Base-by-base conservation (phyloP, 2,888 invertebrate species). In the Antheraea assamensis region DNA sequence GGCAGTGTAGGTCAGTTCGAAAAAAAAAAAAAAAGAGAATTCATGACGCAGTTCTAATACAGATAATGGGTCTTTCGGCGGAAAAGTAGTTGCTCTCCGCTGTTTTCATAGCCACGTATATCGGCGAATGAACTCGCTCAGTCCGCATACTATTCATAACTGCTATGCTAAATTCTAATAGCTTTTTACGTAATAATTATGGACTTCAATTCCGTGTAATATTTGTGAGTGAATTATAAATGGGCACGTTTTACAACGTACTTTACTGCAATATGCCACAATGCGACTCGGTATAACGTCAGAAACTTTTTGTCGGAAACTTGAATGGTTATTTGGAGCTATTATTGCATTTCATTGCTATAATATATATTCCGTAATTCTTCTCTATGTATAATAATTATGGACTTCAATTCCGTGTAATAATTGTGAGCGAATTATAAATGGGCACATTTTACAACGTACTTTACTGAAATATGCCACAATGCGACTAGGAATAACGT, bases 111-210 rank as follows among this genome's bases (percentile, higher is more conserved):
- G 80, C 78, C 73, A 31, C 74, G 75, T 55, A 61, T 52, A 75
- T 71, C 74, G 74, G 72, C 78, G 76, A 81, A 78, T 76, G 78
- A 78, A 78, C 79, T 78, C 78, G 81, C 78, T 81, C 75, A 76
- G 76, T 77, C 75, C 72, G 76, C 80, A 78, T 82, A 78, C 82
- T 79, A 76, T 73, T 73, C 77, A 76, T 75, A 78, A 79, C 76
- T 76, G 75, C 77, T 75, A 77, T 73, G 75, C 78, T 81, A 79
- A 82, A 81, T 80, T 80, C 80, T 81, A 82, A 83, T 82, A 78
- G 80, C 75, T 76, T 81, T 83, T 81, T 77, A 78, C 79, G 78
- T 78, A 64, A 64, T 30, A 82, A 81, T 82, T 80, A 80, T 77
- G 77, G 77, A 78, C 78, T 74, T 73, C 74, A 66, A 74, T 75